Base-by-base conservation (phyloP, 2,888 invertebrate genomes). In the Vesta saturnalis region DNA sequence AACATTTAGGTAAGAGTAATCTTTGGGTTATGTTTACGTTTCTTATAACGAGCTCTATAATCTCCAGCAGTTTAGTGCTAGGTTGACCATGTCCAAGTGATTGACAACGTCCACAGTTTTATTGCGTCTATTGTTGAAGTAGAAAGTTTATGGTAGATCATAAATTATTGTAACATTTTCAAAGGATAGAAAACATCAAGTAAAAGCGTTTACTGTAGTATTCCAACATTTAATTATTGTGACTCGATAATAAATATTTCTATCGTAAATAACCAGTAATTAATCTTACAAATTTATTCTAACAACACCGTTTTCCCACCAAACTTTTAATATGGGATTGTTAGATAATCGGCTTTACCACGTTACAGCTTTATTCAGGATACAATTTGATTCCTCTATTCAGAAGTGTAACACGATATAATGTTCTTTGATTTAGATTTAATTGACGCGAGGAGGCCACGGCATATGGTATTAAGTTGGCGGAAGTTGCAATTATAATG, bases 111-210 rank as follows among this genome's bases (percentile, higher is more conserved):
- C 61, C 66, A 66, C 66, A 61, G 46, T 69, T 69, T 69, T 69
- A 69, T 69, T 69, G 69, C 69, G 61, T 62, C 49, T 39, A 69
- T 69, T 69, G 69, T 69, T 69, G 69, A 61, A 69, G 64, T 69
- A 69, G 69, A 69, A 69, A 69, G 68, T 69, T 69, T 69, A 69
- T 61, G 64, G 58, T 61, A 14, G 15, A 39, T 47, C 69, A 46
- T 69, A 69, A 69, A 69, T 69, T 64, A 68, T 46, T 30, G 46
- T n/a, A 58, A 18, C 57, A 46, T 64, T 64, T 47, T 58, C 21
- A 52, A 64, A 58, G 56, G 64, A 64, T 52, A 43, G 23, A 52
- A 64, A 64, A 64, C 58, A 52, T 49, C 22, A 63, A 61, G 54
- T 58, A 58, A 39, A 58, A 58, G n/a, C 58, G 58, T 21, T 23